Evolutionary conservation across 35 echinoderm and acorn worm species (phyloP).

Genomic region (Strongylocentrotus purpuratus): DNA sequence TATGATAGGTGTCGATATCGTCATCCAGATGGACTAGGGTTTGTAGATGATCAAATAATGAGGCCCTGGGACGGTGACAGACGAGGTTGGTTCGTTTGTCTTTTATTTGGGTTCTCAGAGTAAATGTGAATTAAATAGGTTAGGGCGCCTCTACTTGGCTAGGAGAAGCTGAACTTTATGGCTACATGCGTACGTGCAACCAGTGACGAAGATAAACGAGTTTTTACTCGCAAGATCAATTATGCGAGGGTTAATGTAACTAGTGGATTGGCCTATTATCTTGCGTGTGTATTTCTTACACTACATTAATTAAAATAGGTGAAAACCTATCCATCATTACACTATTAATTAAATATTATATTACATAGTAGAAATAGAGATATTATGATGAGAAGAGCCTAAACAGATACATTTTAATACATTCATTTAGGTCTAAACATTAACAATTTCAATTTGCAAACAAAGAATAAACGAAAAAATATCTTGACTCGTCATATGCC

Average conservation of each 20-base stretch:
- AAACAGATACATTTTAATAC: too few relatives aligned
- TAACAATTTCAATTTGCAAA: too few relatives aligned
- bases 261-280: too few relatives aligned
- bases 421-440: too few relatives aligned
- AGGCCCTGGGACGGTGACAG: background rate
- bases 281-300: too few relatives aligned
- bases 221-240: background rate
- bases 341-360: too few relatives aligned
- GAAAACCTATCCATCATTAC: too few relatives aligned
- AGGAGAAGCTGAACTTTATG: background rate
- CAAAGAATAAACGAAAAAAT: too few relatives aligned
- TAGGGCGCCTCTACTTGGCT: background rate
- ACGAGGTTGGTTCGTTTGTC: background rate
- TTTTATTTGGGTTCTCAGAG: background rate
- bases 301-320: too few relatives aligned
- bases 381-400: too few relatives aligned
- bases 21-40: background rate
- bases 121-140: background rate
- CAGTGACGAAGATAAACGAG: background rate
- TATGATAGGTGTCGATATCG: constrained; percentile 17
- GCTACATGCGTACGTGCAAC: background rate
- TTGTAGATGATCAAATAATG: background rate
- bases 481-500: too few relatives aligned
- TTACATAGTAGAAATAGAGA: too few relatives aligned
- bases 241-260: background rate